Evolutionary conservation across 2,113 vertebrate species (phyloP), one percentile per base, ranked within the genome.

Genomic region (Nesogale talazaci): DNA sequence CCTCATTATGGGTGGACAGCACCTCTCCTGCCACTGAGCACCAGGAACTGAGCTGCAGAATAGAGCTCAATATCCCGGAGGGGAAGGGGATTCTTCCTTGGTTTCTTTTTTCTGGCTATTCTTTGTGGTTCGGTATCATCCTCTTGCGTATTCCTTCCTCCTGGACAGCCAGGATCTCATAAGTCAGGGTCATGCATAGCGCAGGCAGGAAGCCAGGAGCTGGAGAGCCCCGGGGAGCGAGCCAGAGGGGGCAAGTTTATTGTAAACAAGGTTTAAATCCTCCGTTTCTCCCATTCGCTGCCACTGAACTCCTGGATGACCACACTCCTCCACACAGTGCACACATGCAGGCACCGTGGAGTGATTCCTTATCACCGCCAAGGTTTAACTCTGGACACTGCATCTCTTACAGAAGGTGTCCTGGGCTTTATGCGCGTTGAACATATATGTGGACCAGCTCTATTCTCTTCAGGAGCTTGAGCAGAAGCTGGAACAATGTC

Each of bases 311-410:
- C 98, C 96, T 99, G 99, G 23, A 98, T 97, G 36, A 97, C 98
- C 83, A 98, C 77, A 42, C 97, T 99, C 95, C 97, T 99, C 95
- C 96, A 96, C 88, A 99, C 98, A 0, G 99, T 99, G 69, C 99
- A 99, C 74, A 98, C 98, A 67, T 99, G 99, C 97, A 99, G 97
- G 94, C 99, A 99, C 80, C 99, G 99, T 1, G 98, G 98, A 61
- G 99, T 98, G 6, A 99, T 98, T 74, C 99, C 99, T 99, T n/a
- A 6, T 98, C 99, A 93, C 99, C 99, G 29, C 99, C 98, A 0
- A 99, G 99, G 96, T 99, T 99, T 52, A 99, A 97, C 99, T 99
- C 97, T 99, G 99, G 75, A 99, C 99, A 0, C 99, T 99, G 25
- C 99, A 99, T 31, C 46, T 98, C 97, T 99, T 99, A 97, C 99